These are phyloP conservation scores for Parapristionchus giblindavisi DNA, from an alignment of 2,888 invertebrate species.

Conservation along the genomic window DNA sequence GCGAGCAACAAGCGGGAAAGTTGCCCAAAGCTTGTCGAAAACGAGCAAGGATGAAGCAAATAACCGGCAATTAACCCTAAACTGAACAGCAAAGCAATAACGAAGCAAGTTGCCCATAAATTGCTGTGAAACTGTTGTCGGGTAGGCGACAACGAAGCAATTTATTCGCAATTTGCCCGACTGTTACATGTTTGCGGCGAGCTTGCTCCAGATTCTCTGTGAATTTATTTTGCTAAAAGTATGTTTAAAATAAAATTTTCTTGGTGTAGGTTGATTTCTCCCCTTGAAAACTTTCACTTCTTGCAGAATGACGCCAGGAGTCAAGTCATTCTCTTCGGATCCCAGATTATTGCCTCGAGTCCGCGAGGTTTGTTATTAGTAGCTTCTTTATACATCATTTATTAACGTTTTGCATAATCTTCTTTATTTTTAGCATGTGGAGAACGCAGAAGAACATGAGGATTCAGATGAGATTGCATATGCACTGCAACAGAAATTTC, in stretches of 20 bases:
- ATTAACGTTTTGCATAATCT: neutral
- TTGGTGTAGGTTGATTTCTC: too few species aligned
- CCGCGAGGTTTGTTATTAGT: slow-evolving; percentile 10
- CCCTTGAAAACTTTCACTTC: neutral
- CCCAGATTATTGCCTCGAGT: slow-evolving; percentile 30
- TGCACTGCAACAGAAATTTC: slow-evolving; percentile 54
- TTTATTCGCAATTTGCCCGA: too few species aligned
- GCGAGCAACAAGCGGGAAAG: too few species aligned
- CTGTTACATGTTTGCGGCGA: too few species aligned
- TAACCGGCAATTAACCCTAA: too few species aligned
- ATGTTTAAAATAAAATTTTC: neutral
- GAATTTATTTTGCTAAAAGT: neutral
- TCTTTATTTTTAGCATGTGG: slow-evolving; percentile 19
- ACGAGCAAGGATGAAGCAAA: too few species aligned
- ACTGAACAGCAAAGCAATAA: too few species aligned
- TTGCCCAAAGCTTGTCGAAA: too few species aligned
- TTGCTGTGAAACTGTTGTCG: too few species aligned
- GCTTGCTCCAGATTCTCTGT: too few species aligned
- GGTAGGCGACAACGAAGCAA: too few species aligned
- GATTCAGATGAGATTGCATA: slow-evolving; percentile 52
- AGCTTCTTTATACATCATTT: slow-evolving; percentile 19
- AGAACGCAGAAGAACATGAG: slow-evolving; percentile 30
- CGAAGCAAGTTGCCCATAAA: too few species aligned
- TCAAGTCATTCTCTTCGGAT: slow-evolving; percentile 23
- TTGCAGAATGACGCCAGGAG: slow-evolving; percentile 24